Conservation (phyloP, 1,140 invertebrate genomes). For the Danaus plexippus region DNA sequence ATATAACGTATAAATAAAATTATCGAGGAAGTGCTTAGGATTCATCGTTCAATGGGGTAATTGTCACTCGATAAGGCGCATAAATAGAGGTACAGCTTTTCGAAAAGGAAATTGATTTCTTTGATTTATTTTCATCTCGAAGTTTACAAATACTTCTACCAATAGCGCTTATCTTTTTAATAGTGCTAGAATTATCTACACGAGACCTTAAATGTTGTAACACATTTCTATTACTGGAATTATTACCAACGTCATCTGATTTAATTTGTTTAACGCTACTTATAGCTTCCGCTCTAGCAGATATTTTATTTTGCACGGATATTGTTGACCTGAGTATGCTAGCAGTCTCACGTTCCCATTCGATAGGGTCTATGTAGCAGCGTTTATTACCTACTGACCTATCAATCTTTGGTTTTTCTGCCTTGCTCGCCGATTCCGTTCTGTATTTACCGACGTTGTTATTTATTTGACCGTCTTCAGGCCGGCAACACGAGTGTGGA, state of each 20-base stretch:
- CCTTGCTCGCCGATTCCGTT: slow-evolving; percentile 58
- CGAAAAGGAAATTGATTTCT: slow-evolving; percentile 48
- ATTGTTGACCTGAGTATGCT: slow-evolving; percentile 63
- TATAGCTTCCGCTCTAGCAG: slow-evolving; percentile 28
- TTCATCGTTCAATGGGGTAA: slow-evolving; percentile 42
- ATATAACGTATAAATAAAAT: too few relatives aligned
- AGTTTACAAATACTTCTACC: slow-evolving; percentile 59
- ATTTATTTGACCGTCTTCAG: slow-evolving; percentile 35
- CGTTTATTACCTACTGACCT: slow-evolving; percentile 70
- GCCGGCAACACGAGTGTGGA: slow-evolving; percentile 55
- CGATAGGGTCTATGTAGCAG: slow-evolving; percentile 67
- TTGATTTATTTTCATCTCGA: slow-evolving; percentile 40
- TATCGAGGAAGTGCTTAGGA: neutral
- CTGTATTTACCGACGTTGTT: slow-evolving; percentile 46
- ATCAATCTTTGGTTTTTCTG: slow-evolving; percentile 46
- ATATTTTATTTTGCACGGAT: slow-evolving; percentile 59
- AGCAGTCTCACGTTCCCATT: slow-evolving; percentile 66
- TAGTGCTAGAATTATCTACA: slow-evolving; percentile 40
- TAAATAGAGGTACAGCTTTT: slow-evolving; percentile 58
- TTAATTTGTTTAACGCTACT: slow-evolving; percentile 39
- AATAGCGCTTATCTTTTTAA: slow-evolving; percentile 59
- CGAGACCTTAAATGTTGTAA: slow-evolving; percentile 32
- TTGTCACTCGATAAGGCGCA: slow-evolving; percentile 46
- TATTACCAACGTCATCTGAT: slow-evolving; percentile 32
- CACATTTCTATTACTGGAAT: slow-evolving; percentile 28